Conservation (phyloP, 2,888 invertebrate genomes). For the Callyntrura guangdongensis region DNA sequence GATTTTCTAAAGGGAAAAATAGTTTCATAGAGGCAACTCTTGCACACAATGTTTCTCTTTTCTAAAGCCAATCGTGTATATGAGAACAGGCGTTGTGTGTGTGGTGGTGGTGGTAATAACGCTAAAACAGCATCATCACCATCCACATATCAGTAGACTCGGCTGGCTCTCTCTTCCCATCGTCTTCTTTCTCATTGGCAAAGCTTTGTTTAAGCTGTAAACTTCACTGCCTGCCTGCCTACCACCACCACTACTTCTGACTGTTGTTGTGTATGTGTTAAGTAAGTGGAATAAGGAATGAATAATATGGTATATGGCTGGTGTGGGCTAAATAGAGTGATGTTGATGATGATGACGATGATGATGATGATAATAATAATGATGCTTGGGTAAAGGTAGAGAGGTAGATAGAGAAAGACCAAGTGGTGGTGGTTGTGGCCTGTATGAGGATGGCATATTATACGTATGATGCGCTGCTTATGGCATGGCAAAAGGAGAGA, state of each 20-base stretch:
- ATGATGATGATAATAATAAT: not conserved
- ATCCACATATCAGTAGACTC: slow-evolving; percentile 16
- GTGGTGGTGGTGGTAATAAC: not conserved
- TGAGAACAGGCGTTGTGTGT: slow-evolving; percentile 51
- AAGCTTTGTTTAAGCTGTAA: not conserved
- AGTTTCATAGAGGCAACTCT: not conserved
- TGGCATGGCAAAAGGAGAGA: slow-evolving; percentile 31
- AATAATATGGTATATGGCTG: slow-evolving; percentile 3
- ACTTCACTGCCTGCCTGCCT: not conserved
- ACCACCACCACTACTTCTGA: not conserved
- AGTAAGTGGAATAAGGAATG: not conserved
- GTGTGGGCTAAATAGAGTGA: slow-evolving; percentile 24
- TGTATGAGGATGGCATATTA: not conserved
- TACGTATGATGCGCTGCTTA: not conserved
- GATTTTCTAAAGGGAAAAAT: slow-evolving; percentile 43
- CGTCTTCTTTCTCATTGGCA: slow-evolving; percentile 57
- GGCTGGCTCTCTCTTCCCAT: slow-evolving; percentile 41
- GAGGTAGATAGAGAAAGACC: not conserved
- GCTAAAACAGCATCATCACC: slow-evolving; percentile 54
- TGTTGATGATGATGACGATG: not conserved
- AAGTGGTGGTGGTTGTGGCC: not conserved
- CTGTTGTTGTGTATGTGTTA: not conserved
- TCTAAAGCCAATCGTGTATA: not conserved
- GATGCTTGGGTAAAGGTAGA: slow-evolving; percentile 4
- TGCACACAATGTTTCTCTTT: not conserved